phyloP scores from a whole-genome alignment of 2,888 invertebrate genomes.

The Himalopsyche kuldschensis region DNA sequence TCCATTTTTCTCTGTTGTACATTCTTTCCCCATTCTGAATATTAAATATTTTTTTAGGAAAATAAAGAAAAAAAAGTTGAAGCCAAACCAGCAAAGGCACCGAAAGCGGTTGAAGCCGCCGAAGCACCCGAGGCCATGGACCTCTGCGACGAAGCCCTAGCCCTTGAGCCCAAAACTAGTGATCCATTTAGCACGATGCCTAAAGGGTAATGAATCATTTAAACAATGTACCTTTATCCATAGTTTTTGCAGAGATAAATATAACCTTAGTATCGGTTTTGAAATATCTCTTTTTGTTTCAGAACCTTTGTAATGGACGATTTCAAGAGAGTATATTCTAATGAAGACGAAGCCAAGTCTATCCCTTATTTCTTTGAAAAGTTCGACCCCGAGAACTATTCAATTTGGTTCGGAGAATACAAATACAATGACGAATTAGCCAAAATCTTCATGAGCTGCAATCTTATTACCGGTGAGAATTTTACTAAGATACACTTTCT shows the following conservation, averaged over 20 bases:
- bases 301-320: constrained; percentile 93
- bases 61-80: constrained; percentile 16
- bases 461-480: constrained; percentile 82
- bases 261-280: background rate
- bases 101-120: background rate
- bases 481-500: no score
- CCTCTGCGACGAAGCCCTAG: constrained; percentile 68
- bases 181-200: constrained; percentile 92
- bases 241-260: background rate
- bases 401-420: constrained; percentile 97
- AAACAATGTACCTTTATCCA: background rate
- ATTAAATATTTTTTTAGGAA: no score
- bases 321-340: constrained; percentile 96
- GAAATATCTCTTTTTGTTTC: constrained; percentile 39
- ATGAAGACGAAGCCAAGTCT: constrained; percentile 90
- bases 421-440: constrained; percentile 91
- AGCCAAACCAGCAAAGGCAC: constrained; percentile 17
- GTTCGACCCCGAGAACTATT: constrained; percentile 94
- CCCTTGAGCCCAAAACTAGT: constrained; percentile 78
- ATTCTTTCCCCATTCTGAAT: no score
- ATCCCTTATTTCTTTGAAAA: constrained; percentile 98
- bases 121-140: constrained; percentile 49
- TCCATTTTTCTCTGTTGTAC: no score
- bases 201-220: constrained; percentile 65
- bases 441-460: constrained; percentile 97